These are phyloP conservation scores for Diaperis boleti DNA, from an alignment of 2,888 invertebrate species.

Conservation along the genomic window DNA sequence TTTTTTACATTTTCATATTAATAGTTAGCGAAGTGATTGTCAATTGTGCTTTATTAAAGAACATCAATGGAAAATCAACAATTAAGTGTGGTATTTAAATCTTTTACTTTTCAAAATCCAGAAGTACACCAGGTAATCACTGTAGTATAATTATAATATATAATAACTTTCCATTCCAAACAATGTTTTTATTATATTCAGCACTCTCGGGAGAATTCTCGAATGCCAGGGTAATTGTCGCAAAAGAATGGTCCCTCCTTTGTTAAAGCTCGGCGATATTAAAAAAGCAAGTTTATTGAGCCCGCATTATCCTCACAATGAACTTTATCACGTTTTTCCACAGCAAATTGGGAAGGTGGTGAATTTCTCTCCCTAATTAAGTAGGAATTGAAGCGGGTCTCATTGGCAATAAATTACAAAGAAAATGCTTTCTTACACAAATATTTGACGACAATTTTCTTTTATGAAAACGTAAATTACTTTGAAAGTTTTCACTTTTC, in stretches of 20 bases:
- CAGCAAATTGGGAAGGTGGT: slow-evolving; percentile 17
- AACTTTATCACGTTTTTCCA: slow-evolving; percentile 35
- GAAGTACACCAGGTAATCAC: no score
- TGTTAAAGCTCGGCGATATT: slow-evolving; percentile 27
- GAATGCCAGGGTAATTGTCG: slow-evolving; percentile 13
- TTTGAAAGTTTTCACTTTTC: neutral
- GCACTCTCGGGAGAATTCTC: neutral
- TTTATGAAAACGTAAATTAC: slow-evolving; percentile 27
- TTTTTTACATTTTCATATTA: no score
- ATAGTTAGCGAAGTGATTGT: no score
- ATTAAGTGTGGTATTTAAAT: no score
- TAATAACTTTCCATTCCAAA: no score
- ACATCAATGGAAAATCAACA: no score
- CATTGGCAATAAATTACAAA: slow-evolving; percentile 34
- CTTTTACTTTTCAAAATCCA: no score
- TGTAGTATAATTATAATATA: no score
- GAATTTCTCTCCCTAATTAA: slow-evolving; percentile 37
- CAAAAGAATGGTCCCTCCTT: slow-evolving; percentile 8
- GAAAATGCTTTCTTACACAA: slow-evolving; percentile 25
- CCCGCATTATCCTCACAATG: slow-evolving; percentile 38
- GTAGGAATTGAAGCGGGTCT: slow-evolving; percentile 36
- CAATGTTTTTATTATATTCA: no score
- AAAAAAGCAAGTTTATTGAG: slow-evolving; percentile 33
- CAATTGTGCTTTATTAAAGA: no score
- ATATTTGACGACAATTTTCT: slow-evolving; percentile 25